Evolutionary conservation across 2,113 vertebrate genomes (phyloP), one percentile per base, ranked within the genome.

Genomic region (Galemys pyrenaicus): DNA sequence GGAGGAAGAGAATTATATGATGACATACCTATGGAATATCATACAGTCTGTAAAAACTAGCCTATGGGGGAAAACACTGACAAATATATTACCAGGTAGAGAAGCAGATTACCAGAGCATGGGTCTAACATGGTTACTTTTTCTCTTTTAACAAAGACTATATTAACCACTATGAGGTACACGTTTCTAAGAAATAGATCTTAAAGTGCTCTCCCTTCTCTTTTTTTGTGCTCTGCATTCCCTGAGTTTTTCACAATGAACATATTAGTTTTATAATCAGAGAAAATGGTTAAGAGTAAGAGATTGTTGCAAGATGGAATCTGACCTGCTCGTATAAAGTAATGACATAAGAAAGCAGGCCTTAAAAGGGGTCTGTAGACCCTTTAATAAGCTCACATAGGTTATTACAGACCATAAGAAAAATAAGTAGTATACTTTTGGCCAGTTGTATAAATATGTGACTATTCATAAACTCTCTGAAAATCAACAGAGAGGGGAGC

Each of bases 361-460:
- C 93, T 96, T 96, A 96, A 97, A 95, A 94, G 93, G 89, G 86
- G 94, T 95, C 93, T 95, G 91, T 94, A 77, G 94, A 94, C 89
- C 62, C 89, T 96, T 97, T 96, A 97, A 96, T 97, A 97, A 96
- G 95, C 85, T 94, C 41, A 80, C 87, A 85, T 93, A 94, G 94
- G 94, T 97, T 97, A 96, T 96, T 97, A 97, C 89, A 93, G 95
- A 90, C 95, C 87, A 97, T 92, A 97, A 96, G 94, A 97, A 97
- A 97, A 97, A 96, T 96, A 97, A 96, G 96, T 97, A 96, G 96
- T 96, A 78, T 96, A 95, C 95, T 96, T 95, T 94, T 74, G 73
- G 92, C 96, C 96, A 97, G 96, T 97, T 97, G 96, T 96, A 95
- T 94, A 97, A 97, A 97, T 97, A 97, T 94, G 96, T 93, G 94